These are phyloP conservation scores for Caenorhabditis japonica DNA, from an alignment of 2,888 invertebrate species.

Conservation along the genomic window DNA sequence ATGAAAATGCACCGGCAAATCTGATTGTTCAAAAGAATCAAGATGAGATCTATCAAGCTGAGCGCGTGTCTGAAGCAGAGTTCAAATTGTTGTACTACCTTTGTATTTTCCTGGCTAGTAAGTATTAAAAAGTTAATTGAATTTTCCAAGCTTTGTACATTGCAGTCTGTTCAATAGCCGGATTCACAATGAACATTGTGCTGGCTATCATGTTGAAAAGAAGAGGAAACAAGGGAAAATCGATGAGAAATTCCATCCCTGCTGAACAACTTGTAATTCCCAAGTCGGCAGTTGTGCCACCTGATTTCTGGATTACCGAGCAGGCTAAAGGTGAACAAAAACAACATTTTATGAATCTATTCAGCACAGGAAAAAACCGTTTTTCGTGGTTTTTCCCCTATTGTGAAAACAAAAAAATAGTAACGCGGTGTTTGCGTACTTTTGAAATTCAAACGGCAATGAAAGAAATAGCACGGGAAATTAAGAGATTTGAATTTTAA, in stretches of 20 bases:
- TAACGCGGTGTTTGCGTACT: too few relatives aligned
- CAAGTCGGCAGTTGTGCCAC: constrained; percentile 23
- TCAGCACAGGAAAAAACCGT: background rate
- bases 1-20: constrained; percentile 31
- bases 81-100: constrained; percentile 53
- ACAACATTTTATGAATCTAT: background rate
- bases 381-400: too few relatives aligned
- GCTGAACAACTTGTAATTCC: constrained; percentile 34
- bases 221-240: constrained; percentile 3
- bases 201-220: constrained; percentile 37
- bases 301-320: constrained; percentile 50
- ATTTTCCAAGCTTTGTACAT: background rate
- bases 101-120: constrained; percentile 54
- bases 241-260: constrained; percentile 1
- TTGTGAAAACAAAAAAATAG: too few relatives aligned
- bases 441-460: too few relatives aligned
- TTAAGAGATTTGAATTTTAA: too few relatives aligned
- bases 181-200: constrained; percentile 59
- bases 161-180: constrained; percentile 56
- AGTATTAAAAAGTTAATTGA: background rate
- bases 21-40: constrained; percentile 30
- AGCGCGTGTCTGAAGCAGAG: constrained; percentile 51
- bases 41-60: constrained; percentile 12
- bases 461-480: too few relatives aligned
- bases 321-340: constrained; percentile 5